These are phyloP conservation scores for Pogonophryne albipinna DNA, from an alignment of 2,797 vertebrate species.

Conservation along the genomic window DNA sequence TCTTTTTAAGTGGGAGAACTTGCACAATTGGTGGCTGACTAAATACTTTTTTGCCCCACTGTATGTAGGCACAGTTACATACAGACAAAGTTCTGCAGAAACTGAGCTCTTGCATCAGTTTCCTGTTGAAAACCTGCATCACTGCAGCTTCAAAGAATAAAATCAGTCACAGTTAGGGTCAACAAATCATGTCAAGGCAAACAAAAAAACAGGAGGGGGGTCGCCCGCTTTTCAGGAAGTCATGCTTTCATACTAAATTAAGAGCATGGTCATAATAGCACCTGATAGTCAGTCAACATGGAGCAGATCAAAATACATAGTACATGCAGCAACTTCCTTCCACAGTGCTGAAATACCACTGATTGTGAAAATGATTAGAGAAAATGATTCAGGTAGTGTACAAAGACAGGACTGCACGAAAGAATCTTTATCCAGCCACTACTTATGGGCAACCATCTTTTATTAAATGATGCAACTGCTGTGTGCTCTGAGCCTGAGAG, in stretches of 20 bases:
- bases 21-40: too few species aligned
- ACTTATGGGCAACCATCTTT: not conserved
- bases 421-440: not conserved
- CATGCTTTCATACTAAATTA: not conserved
- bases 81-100: conserved; percentile 31
- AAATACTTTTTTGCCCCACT: too few species aligned
- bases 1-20: too few species aligned
- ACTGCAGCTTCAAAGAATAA: not conserved
- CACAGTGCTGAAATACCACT: conserved; percentile 4
- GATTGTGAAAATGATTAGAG: conserved; percentile 31
- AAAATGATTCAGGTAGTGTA: not conserved
- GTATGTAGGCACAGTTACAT: not conserved
- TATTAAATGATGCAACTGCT: conserved; percentile 36
- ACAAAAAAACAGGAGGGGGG: not conserved
- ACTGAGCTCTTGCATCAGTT: conserved; percentile 70
- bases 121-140: conserved; percentile 63
- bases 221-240: conserved; percentile 1
- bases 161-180: not conserved
- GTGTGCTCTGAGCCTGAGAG: conserved; percentile 33
- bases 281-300: not conserved
- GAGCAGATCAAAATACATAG: conserved; percentile 6
- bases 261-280: not conserved
- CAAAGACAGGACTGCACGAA: not conserved
- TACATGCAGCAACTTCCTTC: conserved; percentile 51
- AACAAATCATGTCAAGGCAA: not conserved